These are phyloP conservation scores for Caenorhabditis sp. DNA, from an alignment of 2,888 invertebrate species.

Conservation along the genomic window DNA sequence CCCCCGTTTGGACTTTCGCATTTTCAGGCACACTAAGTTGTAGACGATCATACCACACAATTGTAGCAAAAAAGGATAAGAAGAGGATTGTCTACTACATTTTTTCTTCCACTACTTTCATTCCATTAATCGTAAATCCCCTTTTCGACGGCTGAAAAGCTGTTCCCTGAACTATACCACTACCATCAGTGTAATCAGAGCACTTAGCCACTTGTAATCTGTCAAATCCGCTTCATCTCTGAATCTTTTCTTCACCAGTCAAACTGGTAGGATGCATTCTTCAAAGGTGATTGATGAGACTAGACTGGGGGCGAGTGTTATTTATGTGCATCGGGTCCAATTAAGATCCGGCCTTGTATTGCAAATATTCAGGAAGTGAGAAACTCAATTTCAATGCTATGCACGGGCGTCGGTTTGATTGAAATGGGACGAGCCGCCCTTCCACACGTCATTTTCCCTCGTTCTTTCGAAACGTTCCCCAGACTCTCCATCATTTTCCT, in stretches of 20 bases:
- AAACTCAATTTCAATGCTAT: too few species aligned
- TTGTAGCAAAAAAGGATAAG: background rate
- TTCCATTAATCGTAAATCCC: slow-evolving; percentile 14
- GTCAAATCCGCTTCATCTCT: slow-evolving; percentile 7
- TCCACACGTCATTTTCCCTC: slow-evolving; percentile 18
- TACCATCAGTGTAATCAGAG: slow-evolving; percentile 4
- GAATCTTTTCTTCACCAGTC: slow-evolving; percentile 8
- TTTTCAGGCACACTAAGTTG: too few species aligned
- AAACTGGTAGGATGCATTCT: slow-evolving; percentile 4
- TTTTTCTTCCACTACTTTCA: background rate
- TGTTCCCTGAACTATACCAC: background rate
- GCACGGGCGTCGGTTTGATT: too few species aligned
- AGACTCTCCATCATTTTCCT: slow-evolving; percentile 1
- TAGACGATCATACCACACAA: too few species aligned
- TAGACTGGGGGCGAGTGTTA: background rate
- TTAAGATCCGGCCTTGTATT: slow-evolving; percentile 8
- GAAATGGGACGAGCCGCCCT: background rate
- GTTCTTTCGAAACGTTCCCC: slow-evolving; percentile 23
- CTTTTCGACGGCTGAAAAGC: background rate
- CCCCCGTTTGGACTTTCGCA: too few species aligned
- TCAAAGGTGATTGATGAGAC: slow-evolving; percentile 9
- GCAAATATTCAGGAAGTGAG: too few species aligned
- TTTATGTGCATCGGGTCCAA: slow-evolving; percentile 1
- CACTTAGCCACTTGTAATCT: slow-evolving; percentile 13
- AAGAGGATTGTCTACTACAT: slow-evolving; percentile 23